phyloP scores from a whole-genome alignment of 2,113 vertebrate genomes.

The Cyanistes caeruleus region DNA sequence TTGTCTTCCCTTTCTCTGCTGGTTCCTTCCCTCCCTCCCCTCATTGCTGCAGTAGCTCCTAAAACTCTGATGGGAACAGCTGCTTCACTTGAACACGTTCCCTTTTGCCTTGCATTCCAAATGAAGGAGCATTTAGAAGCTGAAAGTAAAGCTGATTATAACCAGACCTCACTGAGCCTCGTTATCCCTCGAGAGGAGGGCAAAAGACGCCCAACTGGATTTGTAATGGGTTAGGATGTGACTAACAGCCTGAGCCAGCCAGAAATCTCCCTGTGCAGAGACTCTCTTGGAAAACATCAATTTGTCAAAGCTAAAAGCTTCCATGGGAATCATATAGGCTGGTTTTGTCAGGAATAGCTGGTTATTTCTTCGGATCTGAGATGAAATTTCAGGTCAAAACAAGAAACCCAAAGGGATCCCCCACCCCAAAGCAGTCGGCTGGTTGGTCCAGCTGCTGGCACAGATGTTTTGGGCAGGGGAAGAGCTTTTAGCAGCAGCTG shows the following conservation, averaged over 20 bases:
- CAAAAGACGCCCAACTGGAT: constrained; percentile 21
- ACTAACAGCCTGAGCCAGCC: constrained; percentile 1
- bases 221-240: not conserved
- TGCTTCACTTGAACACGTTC: not conserved
- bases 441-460: not conserved
- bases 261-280: not conserved
- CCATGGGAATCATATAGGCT: not conserved
- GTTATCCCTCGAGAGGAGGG: not conserved
- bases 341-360: not conserved
- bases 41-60: not conserved
- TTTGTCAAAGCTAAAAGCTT: not conserved
- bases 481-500: not conserved
- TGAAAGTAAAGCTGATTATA: constrained; percentile 20
- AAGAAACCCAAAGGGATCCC: not conserved
- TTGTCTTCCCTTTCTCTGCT: not conserved
- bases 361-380: not conserved
- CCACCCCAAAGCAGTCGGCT: rapidly evolving
- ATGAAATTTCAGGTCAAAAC: not conserved
- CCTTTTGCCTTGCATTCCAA: not conserved
- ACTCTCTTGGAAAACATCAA: not conserved
- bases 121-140: not conserved
- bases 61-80: not conserved
- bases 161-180: not conserved
- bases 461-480: not conserved
- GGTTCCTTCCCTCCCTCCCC: not conserved